Conservation (phyloP, 2,113 vertebrate genomes). For the Odontophorus gujanensis region DNA sequence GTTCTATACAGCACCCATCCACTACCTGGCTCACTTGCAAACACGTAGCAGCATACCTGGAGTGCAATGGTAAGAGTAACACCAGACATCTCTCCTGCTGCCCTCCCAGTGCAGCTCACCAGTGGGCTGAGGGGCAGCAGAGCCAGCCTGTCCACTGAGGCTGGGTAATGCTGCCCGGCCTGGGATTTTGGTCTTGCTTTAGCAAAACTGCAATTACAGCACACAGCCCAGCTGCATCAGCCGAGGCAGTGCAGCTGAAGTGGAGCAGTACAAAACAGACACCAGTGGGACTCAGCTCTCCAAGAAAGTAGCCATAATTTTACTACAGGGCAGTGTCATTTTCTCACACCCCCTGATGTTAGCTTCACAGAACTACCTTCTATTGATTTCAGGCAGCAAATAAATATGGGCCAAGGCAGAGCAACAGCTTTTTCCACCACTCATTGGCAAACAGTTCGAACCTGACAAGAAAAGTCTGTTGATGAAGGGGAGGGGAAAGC, state of each 20-base stretch:
- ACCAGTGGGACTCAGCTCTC: accelerated
- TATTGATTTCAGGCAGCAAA: conserved; percentile 16
- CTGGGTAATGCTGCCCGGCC: background rate
- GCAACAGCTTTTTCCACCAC: background rate
- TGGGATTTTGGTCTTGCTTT: background rate
- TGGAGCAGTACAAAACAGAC: background rate
- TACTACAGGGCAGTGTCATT: background rate
- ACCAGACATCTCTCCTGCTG: background rate
- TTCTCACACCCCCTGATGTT: background rate
- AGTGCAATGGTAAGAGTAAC: background rate
- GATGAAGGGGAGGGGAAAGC: conserved; percentile 15
- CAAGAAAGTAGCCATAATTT: background rate
- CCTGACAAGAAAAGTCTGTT: conserved; percentile 53
- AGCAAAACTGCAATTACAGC: background rate
- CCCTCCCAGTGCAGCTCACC: background rate
- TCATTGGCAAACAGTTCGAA: conserved; percentile 35
- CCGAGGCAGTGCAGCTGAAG: background rate
- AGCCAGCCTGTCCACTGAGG: background rate
- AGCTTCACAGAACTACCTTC: conserved; percentile 20
- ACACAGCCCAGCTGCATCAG: background rate
- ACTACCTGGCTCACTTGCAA: conserved; percentile 54
- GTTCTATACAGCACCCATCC: conserved; percentile 23
- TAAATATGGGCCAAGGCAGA: conserved; percentile 13
- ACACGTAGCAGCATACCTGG: background rate
- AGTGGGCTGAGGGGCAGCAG: background rate